Conservation (phyloP, 2,888 invertebrate genomes). For the Conops quadrifasciatus region DNA sequence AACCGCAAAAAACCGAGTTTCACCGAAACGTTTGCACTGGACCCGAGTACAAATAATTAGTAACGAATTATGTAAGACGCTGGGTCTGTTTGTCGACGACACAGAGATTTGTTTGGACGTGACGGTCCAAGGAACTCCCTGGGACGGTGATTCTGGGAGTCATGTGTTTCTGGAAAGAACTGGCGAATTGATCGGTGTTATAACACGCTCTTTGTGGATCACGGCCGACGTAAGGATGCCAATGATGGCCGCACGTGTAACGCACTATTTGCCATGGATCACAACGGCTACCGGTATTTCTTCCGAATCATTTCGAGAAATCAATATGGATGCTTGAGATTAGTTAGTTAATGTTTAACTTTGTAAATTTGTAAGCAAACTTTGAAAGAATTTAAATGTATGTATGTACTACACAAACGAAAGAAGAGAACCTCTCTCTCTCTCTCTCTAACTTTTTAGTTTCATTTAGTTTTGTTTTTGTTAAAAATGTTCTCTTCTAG, state of each 20-base stretch:
- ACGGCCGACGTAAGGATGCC: neutral
- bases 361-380: too few relatives aligned
- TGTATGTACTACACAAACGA: too few relatives aligned
- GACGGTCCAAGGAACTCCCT: too few relatives aligned
- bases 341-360: too few relatives aligned
- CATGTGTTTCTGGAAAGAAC: neutral
- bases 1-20: neutral
- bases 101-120: neutral
- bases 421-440: too few relatives aligned
- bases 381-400: too few relatives aligned
- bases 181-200: neutral
- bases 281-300: neutral
- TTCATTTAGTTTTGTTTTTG: too few relatives aligned
- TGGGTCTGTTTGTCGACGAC: neutral
- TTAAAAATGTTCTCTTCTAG: too few relatives aligned
- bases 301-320: neutral
- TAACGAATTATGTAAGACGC: neutral
- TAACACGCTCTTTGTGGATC: neutral
- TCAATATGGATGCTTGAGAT: too few relatives aligned
- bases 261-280: neutral
- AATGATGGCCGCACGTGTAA: neutral
- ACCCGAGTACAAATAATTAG: neutral
- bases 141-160: neutral
- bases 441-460: too few relatives aligned
- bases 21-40: neutral